A percentile compares a stretch with the other conserved stretches of the same genome.
Conservation (phyloP, 2,888 invertebrate genomes). For the Neoitamus cyanurus region DNA sequence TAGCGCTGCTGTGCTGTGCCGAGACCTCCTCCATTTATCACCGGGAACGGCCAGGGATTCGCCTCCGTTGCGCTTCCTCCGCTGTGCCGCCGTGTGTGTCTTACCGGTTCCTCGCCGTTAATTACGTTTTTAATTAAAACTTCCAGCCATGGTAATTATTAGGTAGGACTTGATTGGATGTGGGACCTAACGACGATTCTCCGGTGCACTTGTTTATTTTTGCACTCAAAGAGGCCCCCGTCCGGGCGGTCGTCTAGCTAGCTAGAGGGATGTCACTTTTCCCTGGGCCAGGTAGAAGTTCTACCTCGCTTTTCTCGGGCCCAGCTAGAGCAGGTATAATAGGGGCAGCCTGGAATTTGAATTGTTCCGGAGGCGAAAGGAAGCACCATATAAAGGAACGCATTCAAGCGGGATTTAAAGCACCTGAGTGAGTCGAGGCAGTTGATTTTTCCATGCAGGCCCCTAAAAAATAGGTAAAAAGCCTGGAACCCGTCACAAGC, state of each 20-base stretch:
- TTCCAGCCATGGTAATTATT: conserved; percentile 44
- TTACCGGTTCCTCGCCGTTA: conserved; percentile 20
- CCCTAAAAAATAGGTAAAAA: not conserved
- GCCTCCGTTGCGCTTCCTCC: not conserved
- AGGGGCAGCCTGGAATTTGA: not conserved
- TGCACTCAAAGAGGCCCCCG: not conserved
- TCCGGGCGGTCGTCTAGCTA: not conserved
- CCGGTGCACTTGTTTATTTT: not conserved
- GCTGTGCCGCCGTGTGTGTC: not conserved
- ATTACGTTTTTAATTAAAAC: conserved; percentile 44
- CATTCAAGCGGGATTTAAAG: not conserved
- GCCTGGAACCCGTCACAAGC: not conserved
- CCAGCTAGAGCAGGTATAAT: not conserved
- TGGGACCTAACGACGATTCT: conserved; percentile 27
- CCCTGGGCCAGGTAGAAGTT: not conserved
- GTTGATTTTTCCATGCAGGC: not conserved
- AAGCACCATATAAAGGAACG: not conserved
- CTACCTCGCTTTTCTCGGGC: not conserved
- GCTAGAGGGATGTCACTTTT: not conserved
- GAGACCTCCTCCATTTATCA: conserved; percentile 7
- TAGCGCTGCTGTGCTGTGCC: not conserved
- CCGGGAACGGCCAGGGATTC: not conserved
- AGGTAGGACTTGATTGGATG: conserved; percentile 43
- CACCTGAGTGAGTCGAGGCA: not conserved
- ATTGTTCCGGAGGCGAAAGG: not conserved